Evolutionary conservation across 2,888 invertebrate genomes (phyloP).

Genomic region (Lasioglossum figueresi): DNA sequence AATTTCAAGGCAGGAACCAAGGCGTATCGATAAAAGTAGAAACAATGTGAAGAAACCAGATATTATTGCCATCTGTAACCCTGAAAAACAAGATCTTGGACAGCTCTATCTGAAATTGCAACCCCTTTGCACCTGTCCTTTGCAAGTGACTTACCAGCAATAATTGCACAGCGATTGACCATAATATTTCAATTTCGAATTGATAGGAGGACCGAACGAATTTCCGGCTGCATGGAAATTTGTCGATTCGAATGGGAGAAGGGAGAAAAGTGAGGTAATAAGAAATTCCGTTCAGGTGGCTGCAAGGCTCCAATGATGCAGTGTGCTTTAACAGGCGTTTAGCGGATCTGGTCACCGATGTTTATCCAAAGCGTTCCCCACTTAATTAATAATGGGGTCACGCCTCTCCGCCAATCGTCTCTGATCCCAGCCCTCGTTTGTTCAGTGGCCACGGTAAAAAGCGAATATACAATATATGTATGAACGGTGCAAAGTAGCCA

Average conservation of each 20-base stretch:
- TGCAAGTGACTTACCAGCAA: neutral
- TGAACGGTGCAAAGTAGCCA: conserved; percentile 38
- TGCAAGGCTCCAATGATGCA: neutral
- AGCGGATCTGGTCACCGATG: conserved; percentile 6
- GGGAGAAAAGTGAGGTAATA: neutral
- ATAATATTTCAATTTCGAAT: neutral
- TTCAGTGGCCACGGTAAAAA: neutral
- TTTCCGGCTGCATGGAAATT: neutral
- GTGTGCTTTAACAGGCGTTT: neutral
- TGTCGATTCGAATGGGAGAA: neutral
- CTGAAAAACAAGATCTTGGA: neutral
- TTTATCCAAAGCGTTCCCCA: neutral
- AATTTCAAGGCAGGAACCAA: neutral
- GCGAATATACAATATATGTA: neutral
- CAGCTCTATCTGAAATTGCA: neutral
- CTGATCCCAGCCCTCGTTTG: neutral
- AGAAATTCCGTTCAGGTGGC: neutral
- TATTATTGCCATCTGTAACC: neutral
- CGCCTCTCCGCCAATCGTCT: conserved; percentile 13
- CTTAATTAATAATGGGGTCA: conserved; percentile 11
- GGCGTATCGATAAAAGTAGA: no score
- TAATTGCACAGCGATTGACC: neutral
- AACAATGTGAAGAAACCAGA: neutral
- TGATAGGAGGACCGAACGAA: neutral
- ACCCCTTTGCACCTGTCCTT: neutral